A percentile compares a stretch with the other conserved stretches of the same genome.
These are phyloP conservation scores for Neolamprologus modestus DNA, from an alignment of 2,113 vertebrate species.

Conservation along the genomic window DNA sequence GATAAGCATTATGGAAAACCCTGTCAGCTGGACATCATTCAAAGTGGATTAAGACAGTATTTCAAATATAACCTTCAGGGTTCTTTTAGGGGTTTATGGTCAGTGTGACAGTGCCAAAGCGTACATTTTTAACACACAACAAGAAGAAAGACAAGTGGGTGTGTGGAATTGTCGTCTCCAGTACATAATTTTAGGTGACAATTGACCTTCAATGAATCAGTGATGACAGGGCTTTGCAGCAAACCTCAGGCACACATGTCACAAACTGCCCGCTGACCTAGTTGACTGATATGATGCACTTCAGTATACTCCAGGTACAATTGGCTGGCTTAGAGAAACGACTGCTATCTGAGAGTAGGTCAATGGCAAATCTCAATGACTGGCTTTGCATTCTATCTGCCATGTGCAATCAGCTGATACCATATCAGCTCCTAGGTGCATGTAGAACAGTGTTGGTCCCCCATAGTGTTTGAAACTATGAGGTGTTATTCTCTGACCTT, in stretches of 20 bases:
- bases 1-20: slow-evolving; percentile 46
- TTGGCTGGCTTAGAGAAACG: neutral
- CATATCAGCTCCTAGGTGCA: slow-evolving; percentile 44
- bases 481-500: slow-evolving; percentile 60
- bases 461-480: slow-evolving; percentile 33
- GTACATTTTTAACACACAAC: slow-evolving; percentile 28
- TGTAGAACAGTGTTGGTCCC: slow-evolving; percentile 25
- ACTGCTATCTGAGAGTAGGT: slow-evolving; percentile 10
- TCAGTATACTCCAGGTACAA: slow-evolving; percentile 20
- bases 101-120: slow-evolving; percentile 34
- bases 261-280: slow-evolving; percentile 23
- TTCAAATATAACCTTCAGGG: slow-evolving; percentile 43
- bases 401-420: slow-evolving; percentile 46
- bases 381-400: slow-evolving; percentile 35
- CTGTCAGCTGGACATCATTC: slow-evolving; percentile 55
- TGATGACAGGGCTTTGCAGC: slow-evolving; percentile 28
- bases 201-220: slow-evolving; percentile 67
- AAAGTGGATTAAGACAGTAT: slow-evolving; percentile 53
- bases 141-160: slow-evolving; percentile 29
- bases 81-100: slow-evolving; percentile 10
- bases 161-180: slow-evolving; percentile 42
- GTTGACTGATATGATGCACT: slow-evolving; percentile 43
- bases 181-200: slow-evolving; percentile 60
- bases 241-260: slow-evolving; percentile 51
- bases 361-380: slow-evolving; percentile 15